These are phyloP conservation scores for Odontesthes bonariensis DNA, from an alignment of 2,113 vertebrate species.

Conservation along the genomic window DNA sequence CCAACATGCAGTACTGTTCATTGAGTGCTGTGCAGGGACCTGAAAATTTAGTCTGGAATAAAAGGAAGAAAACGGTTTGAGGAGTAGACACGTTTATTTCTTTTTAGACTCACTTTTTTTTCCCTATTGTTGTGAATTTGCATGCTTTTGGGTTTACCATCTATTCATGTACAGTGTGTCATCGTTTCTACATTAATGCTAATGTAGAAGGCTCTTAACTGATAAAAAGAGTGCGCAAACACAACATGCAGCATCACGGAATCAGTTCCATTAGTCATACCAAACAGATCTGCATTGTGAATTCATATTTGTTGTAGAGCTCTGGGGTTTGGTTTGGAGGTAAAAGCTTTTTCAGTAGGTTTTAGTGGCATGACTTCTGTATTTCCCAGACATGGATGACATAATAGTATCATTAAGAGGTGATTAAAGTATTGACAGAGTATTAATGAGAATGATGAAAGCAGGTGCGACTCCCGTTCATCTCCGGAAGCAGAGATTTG, in stretches of 20 bases:
- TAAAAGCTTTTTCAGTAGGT: slow-evolving; percentile 24
- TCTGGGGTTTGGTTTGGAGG: slow-evolving; percentile 19
- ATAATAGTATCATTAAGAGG: slow-evolving; percentile 61
- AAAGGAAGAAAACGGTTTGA: too few species aligned
- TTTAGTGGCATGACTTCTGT: neutral
- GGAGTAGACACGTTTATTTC: too few species aligned
- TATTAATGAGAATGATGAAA: slow-evolving; percentile 76
- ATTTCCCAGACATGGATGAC: slow-evolving; percentile 27
- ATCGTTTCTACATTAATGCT: slow-evolving; percentile 2
- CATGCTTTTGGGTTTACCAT: too few species aligned
- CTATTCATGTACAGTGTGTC: too few species aligned
- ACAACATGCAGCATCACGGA: neutral
- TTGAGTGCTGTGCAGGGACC: too few species aligned
- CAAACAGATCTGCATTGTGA: neutral
- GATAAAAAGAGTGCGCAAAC: neutral
- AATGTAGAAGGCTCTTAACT: neutral
- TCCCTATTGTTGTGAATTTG: too few species aligned
- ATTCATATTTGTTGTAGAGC: slow-evolving; percentile 1
- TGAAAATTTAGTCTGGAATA: too few species aligned
- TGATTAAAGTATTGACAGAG: slow-evolving; percentile 73
- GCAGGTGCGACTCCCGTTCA: slow-evolving; percentile 65
- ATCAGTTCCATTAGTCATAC: slow-evolving; percentile 5
- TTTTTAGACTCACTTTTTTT: too few species aligned
- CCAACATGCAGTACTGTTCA: too few species aligned
- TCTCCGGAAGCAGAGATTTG: slow-evolving; percentile 51